Evolutionary conservation across 1,140 invertebrate genomes (phyloP).

Genomic region (roundworm (Caenorhabditis elegans)): WBcel235 BX284602.5:7634001-7634500

Average conservation of each 20-base stretch:
- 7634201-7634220: conserved; percentile 9
- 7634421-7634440: not conserved
- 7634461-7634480: not conserved
- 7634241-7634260: not conserved
- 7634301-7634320: conserved; percentile 25
- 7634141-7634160: not conserved
- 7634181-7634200: conserved; percentile 18
- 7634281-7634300: not conserved
- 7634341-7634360: not conserved
- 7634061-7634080: not conserved
- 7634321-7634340: conserved; percentile 13
- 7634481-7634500: not conserved
- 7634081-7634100: too few relatives aligned
- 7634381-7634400: not conserved
- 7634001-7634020: too few relatives aligned
- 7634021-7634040: too few relatives aligned
- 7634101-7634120: too few relatives aligned
- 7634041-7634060: too few relatives aligned
- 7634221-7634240: not conserved
- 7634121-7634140: too few relatives aligned
- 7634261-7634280: not conserved
- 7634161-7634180: not conserved
- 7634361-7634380: not conserved
- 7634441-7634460: not conserved
- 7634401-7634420: conserved; percentile 6